Base-by-base conservation (phyloP, 2,888 invertebrate species). In the Nemapogon koenigi region DNA sequence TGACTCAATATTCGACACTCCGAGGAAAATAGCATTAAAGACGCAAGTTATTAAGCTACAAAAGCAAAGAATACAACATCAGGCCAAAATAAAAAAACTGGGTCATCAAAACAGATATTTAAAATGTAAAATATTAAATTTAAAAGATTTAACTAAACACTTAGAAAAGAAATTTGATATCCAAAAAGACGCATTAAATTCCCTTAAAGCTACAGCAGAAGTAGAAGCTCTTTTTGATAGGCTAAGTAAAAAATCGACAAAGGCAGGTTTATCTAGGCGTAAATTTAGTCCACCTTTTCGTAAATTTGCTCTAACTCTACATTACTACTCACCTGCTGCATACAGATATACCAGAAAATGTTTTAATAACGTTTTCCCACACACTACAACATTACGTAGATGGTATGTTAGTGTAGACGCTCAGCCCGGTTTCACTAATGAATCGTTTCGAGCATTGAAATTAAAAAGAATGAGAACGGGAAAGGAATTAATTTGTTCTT, bases 341-440 rank as follows among this genome's bases (percentile, higher is more conserved):
- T 27, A 27, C n/a, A 27, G 14, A 27, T 27, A 27, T n/a, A 13
- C n/a, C 4, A 4, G 28, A 27, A 4, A 4, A 27, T 17, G 3
- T 33, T 33, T 33, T 33, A 33, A 33, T 18, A 33, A 33, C 13
- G 18, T 17, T 33, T 18, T 33, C 13, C 33, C 33, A 7, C 33
- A 33, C 16, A 4, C 16, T 10, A 13, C 15, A 15, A 33, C 33
- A 17, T 33, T 33, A 18, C 33, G 33, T 18, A 16, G 33, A 33
- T 33, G 33, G 33, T 33, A 33, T 33, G n/a, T 6, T 27, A n/a
- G 28, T n/a, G n/a, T 27, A 4, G n/a, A 27, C n/a, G 28, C 28
- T 4, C 6, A 27, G n/a, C 53, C 54, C 10, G 55, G 57, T 1
- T 52, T 58, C 31, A 49, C 49, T 10, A 36, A 40, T 11, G 49